Evolutionary conservation across 2,888 invertebrate genomes (phyloP), one percentile per base, ranked within the genome.

Genomic region (Ceraclea dissimilis): DNA sequence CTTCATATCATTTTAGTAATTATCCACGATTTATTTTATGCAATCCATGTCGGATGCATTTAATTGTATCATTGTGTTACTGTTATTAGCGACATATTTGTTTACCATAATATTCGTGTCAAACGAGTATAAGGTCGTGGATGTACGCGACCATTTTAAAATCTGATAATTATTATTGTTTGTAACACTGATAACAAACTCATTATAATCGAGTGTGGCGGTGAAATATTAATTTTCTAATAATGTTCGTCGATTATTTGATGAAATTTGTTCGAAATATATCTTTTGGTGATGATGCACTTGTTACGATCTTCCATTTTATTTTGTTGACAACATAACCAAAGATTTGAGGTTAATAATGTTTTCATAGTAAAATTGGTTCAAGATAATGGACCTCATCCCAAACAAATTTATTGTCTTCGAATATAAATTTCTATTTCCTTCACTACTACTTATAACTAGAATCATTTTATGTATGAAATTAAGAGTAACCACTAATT

Each of bases 91-190:
- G 47, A 18, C 10, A 47, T 43, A 47, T 20, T 58, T 58, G 57
- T 58, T 58, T 58, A 58, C 57, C 54, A 58, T 54, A 53, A 54
- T 54, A 58, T 54, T 58, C 54, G 57, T 58, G 57, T 54, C 57
- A 58, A 51, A 58, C 50, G 51, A 51, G 51, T 34, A 43, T 50
- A 34, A 54, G 50, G 50, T 50, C 51, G 51, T 33, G 55, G 4
- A 39, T n/a, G 54, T 54, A 54, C 51, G 54, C 57, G 54, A 58
- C 57, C 57, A 58, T 58, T 54, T 58, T 58, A 54, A 57, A 53
- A 44, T 46, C 51, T 39, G 21, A 43, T 52, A 21, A 52, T 53
- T 49, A 19, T 39, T 39, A 52, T 53, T 49, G 46, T 39, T 39
- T 39, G 5, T n/a, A 39, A 39, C 2, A 39, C n/a, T 39, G 26